Base-by-base conservation (phyloP, 2,888 invertebrate genomes). In the Drosophila atroscutellata region DNA sequence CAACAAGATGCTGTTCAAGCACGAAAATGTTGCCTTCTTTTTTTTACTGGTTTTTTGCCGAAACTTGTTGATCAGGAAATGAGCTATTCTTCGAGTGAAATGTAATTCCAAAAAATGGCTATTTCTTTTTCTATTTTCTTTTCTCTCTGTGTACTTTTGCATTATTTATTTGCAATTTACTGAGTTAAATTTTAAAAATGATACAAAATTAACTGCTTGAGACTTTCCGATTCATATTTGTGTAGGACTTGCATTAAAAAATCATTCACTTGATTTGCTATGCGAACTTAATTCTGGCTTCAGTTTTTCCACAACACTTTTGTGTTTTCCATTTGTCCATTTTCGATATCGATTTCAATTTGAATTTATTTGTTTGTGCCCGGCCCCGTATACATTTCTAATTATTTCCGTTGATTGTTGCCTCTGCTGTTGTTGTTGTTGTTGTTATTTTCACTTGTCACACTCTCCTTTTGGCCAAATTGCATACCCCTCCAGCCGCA, bases 401-500 rank as follows among this genome's bases (percentile, higher is more conserved):
- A 87, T 86, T 83, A 75, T 71, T 89, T 84, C 67, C 81, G 71
- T 58, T 62, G 59, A 81, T 87, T 85, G 82, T 81, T 82, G 37
- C 70, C 62, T 15, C 20, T 74, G 42, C 66, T 72, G 30, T 8
- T 30, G 30, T 30, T 30, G 8, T 30, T 30, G 30, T 30, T 8
- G 30, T 30, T 8, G 7, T 6, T 45, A 24, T 57, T 55, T 67
- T 65, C 28, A 39, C 52, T 64, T 68, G 72, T 76, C 61, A 55
- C 60, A 61, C 28, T 52, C 39, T 26, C 1, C 34, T 32, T 13
- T 47, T 47, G 36, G 11, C 34, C 39, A 50, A 11, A 39, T 45
- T 36, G 26, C 11, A n/a, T 42, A 36, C 28, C 11, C 24, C 30
- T 18, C 8, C 18, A 15, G 15, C 28, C 18, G n/a, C 9, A 30